Base-by-base conservation (phyloP, 1,140 invertebrate genomes). In the Notospermus geniculatus region DNA sequence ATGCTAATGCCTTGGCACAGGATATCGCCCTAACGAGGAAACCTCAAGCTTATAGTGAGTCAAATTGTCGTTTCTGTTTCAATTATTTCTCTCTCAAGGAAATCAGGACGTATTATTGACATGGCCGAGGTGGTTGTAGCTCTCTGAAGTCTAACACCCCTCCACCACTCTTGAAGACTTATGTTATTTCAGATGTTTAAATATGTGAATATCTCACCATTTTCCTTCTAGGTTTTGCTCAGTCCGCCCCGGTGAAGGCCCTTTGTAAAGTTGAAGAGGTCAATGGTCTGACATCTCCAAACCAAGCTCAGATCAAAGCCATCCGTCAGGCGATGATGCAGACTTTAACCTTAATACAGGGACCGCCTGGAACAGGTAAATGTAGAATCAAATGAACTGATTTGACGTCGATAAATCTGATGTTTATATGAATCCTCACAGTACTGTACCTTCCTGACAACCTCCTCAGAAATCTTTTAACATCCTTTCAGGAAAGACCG, bases 261-360 rank as follows among this genome's bases (percentile, higher is more conserved):
- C 28, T 45, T 53, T 30, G 32, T 36, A 36, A 36, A 15, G 59
- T 59, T 19, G 60, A 59, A 9, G 53, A 45, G 22, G 52, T 64
- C 0, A 32, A 52, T n/a, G 57, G 54, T 27, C 28, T 66, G 17
- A 56, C 56, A 39, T 57, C 65, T 23, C 60, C 45, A 54, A 71
- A 75, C 62, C 43, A 25, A 17, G 61, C 64, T 27, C 77, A 79
- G 59, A 64, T 71, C 28, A 50, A 57, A 27, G 74, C 75, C 2
- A 63, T 75, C 39, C 55, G 62, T 27, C 60, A 57, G 25, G 67
- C 67, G 29, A 59, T 74, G 11, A 60, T 45, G 23, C 67, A 75
- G 46, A 67, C 71, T 19, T 72, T 79, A 32, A 74, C 71, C 0
- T 46, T 75, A 2, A 68, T 79, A 11, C 62, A 71, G 19, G 77